Conservation (phyloP, 2,888 invertebrate species). For the Calameuta idolon region DNA sequence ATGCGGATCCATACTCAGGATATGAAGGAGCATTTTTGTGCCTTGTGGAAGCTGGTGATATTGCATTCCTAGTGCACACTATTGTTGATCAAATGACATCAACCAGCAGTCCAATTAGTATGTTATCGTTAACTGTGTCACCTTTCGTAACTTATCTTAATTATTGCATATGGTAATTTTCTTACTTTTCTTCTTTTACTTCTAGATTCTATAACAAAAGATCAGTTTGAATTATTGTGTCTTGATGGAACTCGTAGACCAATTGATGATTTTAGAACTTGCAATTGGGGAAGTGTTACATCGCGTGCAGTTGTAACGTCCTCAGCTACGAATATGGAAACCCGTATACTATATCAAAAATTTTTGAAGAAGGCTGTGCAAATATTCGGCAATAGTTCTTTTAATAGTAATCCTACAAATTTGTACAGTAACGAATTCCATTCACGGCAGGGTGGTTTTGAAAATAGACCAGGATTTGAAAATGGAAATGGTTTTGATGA, state of each 20-base stretch:
- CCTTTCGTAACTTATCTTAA: slow-evolving; percentile 44
- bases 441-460: slow-evolving; percentile 26
- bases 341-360: slow-evolving; percentile 74
- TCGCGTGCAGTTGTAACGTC: slow-evolving; percentile 87
- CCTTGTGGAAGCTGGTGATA: slow-evolving; percentile 84
- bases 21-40: slow-evolving; percentile 94
- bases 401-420: slow-evolving; percentile 31
- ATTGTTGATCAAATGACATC: slow-evolving; percentile 80
- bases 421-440: slow-evolving; percentile 41
- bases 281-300: slow-evolving; percentile 89
- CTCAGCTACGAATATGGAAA: slow-evolving; percentile 77
- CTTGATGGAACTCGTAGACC: slow-evolving; percentile 80
- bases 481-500: slow-evolving; percentile 26
- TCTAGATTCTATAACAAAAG: slow-evolving; percentile 74
- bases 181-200: slow-evolving; percentile 16
- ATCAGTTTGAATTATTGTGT: slow-evolving; percentile 85
- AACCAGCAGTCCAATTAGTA: slow-evolving; percentile 59
- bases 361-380: slow-evolving; percentile 73
- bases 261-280: slow-evolving; percentile 77
- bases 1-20: slow-evolving; percentile 89
- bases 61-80: slow-evolving; percentile 91
- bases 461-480: slow-evolving; percentile 40
- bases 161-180: slow-evolving; percentile 3
- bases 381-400: slow-evolving; percentile 39
- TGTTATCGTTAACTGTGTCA: slow-evolving; percentile 48